phyloP scores from a whole-genome alignment of 2,888 invertebrate genomes.

The Elegia similella region DNA sequence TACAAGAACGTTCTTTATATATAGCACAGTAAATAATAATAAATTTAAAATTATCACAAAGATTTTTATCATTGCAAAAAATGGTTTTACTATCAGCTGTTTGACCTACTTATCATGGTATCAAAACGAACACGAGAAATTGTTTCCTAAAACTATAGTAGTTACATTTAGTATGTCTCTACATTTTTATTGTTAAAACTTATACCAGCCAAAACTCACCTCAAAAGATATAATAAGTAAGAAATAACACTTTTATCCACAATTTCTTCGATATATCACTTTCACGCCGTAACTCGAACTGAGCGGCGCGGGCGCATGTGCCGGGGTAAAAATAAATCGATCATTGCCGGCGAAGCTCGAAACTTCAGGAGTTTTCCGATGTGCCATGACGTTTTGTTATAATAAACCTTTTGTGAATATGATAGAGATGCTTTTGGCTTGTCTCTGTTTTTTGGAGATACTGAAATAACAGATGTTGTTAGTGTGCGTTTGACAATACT shows the following conservation, averaged over 20 bases:
- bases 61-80: too few relatives aligned
- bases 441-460: not conserved
- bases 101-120: too few relatives aligned
- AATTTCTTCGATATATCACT: not conserved
- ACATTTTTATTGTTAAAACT: too few relatives aligned
- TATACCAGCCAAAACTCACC: not conserved
- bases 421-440: not conserved
- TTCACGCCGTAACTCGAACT: slow-evolving; percentile 4
- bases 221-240: not conserved
- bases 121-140: too few relatives aligned
- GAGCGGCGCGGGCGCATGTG: slow-evolving; percentile 27
- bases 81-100: too few relatives aligned
- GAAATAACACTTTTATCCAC: not conserved
- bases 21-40: too few relatives aligned
- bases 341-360: slow-evolving; percentile 21
- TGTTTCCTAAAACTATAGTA: too few relatives aligned
- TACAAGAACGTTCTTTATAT: too few relatives aligned
- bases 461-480: too few relatives aligned
- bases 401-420: not conserved
- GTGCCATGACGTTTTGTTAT: not conserved
- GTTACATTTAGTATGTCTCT: too few relatives aligned
- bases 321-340: slow-evolving; percentile 45
- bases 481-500: too few relatives aligned
- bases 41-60: too few relatives aligned
- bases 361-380: slow-evolving; percentile 16